A percentile compares a stretch with the other conserved stretches of the same genome.
These are phyloP conservation scores for Dryocosmus kuriphilus DNA, from an alignment of 2,888 invertebrate species.

Conservation along the genomic window DNA sequence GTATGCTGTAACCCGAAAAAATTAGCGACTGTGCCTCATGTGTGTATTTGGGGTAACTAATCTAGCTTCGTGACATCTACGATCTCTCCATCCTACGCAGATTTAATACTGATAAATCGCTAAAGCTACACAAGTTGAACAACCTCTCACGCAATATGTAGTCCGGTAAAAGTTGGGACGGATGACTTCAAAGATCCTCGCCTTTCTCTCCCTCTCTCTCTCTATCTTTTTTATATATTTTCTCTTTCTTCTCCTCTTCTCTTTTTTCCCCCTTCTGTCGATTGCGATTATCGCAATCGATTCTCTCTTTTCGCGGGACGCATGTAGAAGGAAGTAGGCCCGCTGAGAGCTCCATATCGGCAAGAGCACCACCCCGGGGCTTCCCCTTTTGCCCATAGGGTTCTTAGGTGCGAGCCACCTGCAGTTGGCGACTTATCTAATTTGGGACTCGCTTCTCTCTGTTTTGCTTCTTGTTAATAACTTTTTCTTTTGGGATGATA, in stretches of 20 bases:
- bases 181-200: conserved; percentile 25
- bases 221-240: conserved; percentile 45
- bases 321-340: conserved; percentile 46
- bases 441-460: conserved; percentile 54
- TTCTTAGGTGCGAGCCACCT: conserved; percentile 48
- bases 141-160: conserved; percentile 23
- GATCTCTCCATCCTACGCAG: conserved; percentile 21
- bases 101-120: conserved; percentile 25
- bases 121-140: conserved; percentile 17
- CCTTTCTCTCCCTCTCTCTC: conserved; percentile 44
- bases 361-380: conserved; percentile 55
- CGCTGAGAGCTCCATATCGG: conserved; percentile 58
- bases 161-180: conserved; percentile 25
- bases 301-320: conserved; percentile 6
- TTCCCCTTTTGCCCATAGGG: conserved; percentile 47
- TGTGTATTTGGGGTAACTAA: conserved; percentile 19
- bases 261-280: neutral
- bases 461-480: conserved; percentile 28
- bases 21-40: conserved; percentile 7
- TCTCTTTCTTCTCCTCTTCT: conserved; percentile 5
- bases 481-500: conserved; percentile 21
- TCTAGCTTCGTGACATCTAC: conserved; percentile 18
- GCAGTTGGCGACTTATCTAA: conserved; percentile 63
- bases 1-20: neutral
- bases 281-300: too few relatives aligned